Evolutionary conservation across 2,113 vertebrate species (phyloP), one percentile per base, ranked within the genome.

Genomic region (Amphiprion percula): DNA sequence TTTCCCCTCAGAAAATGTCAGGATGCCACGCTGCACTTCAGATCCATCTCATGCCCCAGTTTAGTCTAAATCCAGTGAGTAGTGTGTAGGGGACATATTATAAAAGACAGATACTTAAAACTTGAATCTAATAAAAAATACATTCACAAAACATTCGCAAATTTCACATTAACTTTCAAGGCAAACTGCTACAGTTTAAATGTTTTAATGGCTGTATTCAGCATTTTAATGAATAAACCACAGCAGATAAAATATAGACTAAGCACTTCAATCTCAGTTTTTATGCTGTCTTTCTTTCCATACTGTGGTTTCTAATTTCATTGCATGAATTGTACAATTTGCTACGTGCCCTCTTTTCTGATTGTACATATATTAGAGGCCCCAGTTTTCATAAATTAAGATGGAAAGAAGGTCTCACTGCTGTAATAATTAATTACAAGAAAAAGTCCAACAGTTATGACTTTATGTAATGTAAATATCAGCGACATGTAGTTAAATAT

Each of bases 1-100:
- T 49, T 49, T 16, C 47, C 58, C 58, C 33, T 59, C 16, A n/a
- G 44, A 78, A 87, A 87, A 84, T 87, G 85, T 71, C 81, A 87
- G 21, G 70, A 67, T 72, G 74, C 58, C 56, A 23, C 17, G 66
- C 77, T 80, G 80, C 68, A 77, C 33, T 19, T 68, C 24, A 81
- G 70, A 81, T 50, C 71, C 67, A 76, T 49, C 52, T 71, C 66
- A 55, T 79, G 61, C 23, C 81, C 81, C 44, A 81, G 65, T 84
- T 87, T 75, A 39, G 68, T 67, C 73, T 16, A 58, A 62, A 63
- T 68, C 55, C 61, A 71, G 2, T 26, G 33, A 60, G 4, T 49
- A 39, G 14, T 61, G 8, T 49, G 17, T 33, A 2, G n/a, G 17
- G 68, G 41, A 58, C 62, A 37, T 30, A 63, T 3, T 33, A 53